Conservation (phyloP, 2,888 invertebrate genomes). For the Chymomyza procnemis region DNA sequence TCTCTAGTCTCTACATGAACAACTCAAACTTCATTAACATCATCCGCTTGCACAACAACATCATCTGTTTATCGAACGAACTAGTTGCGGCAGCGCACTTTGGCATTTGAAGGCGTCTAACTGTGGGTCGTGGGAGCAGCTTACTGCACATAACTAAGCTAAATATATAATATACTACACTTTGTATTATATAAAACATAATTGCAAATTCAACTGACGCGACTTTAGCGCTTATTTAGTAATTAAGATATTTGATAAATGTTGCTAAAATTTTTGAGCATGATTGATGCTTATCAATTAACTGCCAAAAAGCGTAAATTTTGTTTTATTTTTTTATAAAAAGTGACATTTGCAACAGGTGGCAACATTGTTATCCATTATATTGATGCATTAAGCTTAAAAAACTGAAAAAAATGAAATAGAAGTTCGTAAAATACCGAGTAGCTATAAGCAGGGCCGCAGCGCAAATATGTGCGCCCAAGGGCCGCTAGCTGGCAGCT, state of each 20-base stretch:
- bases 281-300: neutral
- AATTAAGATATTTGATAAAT: neutral
- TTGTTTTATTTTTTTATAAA: neutral
- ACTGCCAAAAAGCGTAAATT: neutral
- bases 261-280: neutral
- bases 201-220: neutral
- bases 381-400: neutral
- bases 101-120: neutral
- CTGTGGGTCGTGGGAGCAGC: neutral
- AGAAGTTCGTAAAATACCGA: too few species aligned
- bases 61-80: neutral
- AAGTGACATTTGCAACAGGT: neutral
- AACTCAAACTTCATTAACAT: neutral
- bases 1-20: neutral
- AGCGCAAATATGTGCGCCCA: too few species aligned
- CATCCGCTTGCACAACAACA: neutral
- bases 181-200: neutral
- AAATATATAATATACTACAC: too few species aligned
- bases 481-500: too few species aligned
- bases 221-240: neutral
- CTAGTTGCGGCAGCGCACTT: neutral
- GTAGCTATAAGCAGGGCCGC: too few species aligned
- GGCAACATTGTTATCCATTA: neutral
- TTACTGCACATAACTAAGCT: neutral
- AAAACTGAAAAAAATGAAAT: too few species aligned